These are phyloP conservation scores for Oncorhynchus nerka DNA, from an alignment of 2,113 vertebrate species.

Conservation along the genomic window DNA sequence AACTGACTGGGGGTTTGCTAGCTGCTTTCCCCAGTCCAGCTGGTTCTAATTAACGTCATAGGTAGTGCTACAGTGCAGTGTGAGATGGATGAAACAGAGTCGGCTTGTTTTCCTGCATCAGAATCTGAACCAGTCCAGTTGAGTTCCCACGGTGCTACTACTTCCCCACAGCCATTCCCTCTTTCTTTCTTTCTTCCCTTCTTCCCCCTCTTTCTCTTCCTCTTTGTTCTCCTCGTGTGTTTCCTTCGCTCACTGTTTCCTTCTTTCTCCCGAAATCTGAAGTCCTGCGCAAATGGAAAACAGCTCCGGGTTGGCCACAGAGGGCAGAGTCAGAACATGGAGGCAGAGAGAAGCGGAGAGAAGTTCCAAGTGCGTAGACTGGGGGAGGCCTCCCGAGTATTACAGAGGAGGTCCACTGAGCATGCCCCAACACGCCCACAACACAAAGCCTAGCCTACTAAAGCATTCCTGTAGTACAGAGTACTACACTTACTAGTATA, in stretches of 20 bases:
- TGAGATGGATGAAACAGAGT: conserved; percentile 8
- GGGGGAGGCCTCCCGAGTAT: not conserved
- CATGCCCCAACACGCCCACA: not conserved
- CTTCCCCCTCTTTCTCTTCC: not conserved
- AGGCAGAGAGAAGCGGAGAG: not conserved
- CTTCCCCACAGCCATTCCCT: not conserved
- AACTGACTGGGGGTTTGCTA: not conserved
- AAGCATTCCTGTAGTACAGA: not conserved
- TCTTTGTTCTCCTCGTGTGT: not conserved
- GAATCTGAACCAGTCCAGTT: not conserved
- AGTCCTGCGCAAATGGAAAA: not conserved
- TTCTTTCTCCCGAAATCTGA: not conserved
- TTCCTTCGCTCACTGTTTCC: not conserved
- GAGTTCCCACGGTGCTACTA: not conserved
- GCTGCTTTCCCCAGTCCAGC: conserved; percentile 2
- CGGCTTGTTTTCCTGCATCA: conserved; percentile 15
- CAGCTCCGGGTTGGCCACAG: not conserved
- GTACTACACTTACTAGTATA: not conserved
- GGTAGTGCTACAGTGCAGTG: conserved; percentile 9
- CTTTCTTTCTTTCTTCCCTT: too few relatives aligned
- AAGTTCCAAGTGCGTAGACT: too few relatives aligned
- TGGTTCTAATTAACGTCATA: conserved; percentile 35
- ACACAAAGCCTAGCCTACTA: not conserved
- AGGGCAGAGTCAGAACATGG: not conserved
- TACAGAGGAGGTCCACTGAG: not conserved